These are phyloP conservation scores for Champsocephalus gunnari DNA, from an alignment of 2,797 vertebrate genomes.

Conservation along the genomic window DNA sequence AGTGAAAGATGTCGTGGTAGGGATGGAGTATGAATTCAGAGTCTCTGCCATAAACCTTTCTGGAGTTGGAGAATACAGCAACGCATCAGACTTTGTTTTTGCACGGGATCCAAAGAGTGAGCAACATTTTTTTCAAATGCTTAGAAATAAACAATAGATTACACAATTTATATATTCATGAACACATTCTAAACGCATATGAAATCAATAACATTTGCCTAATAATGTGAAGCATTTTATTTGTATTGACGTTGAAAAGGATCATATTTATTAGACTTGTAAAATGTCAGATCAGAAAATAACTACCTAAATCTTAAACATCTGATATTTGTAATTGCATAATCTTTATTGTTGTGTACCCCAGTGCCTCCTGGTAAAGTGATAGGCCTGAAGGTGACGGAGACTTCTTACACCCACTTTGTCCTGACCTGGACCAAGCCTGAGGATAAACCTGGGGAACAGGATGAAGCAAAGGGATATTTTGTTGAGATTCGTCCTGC, in stretches of 20 bases:
- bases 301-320: background rate
- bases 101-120: slow-evolving; percentile 87
- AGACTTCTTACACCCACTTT: slow-evolving; percentile 82
- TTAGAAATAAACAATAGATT: background rate
- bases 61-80: slow-evolving; percentile 86
- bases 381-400: slow-evolving; percentile 84
- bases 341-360: background rate
- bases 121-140: slow-evolving; percentile 41
- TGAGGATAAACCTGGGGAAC: slow-evolving; percentile 67
- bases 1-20: slow-evolving; percentile 82
- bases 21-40: slow-evolving; percentile 90
- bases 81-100: slow-evolving; percentile 83
- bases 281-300: background rate
- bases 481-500: slow-evolving; percentile 85
- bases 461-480: slow-evolving; percentile 86
- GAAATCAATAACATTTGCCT: background rate
- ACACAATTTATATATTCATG: background rate
- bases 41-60: slow-evolving; percentile 88
- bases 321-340: background rate
- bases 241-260: background rate
- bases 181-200: background rate
- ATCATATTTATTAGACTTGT: background rate
- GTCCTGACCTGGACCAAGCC: slow-evolving; percentile 88
- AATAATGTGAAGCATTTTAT: background rate
- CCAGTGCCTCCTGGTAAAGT: slow-evolving; percentile 87